Conservation (phyloP, 2,888 invertebrate genomes). For the Epinotia nisella region DNA sequence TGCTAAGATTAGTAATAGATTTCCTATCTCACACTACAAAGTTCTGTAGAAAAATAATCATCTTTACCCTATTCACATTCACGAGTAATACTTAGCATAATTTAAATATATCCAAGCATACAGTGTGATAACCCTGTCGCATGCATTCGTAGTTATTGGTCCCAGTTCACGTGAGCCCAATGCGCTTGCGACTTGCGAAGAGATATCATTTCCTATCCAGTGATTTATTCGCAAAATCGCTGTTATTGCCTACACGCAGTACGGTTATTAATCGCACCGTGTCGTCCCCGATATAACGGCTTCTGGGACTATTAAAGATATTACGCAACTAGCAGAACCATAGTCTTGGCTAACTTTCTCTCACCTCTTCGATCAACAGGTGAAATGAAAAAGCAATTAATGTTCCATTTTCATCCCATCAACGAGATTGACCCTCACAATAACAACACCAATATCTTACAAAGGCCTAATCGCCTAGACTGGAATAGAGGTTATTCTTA, state of each 20-base stretch:
- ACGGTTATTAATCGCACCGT: constrained; percentile 33
- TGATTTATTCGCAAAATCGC: constrained; percentile 39
- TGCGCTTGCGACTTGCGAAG: constrained; percentile 41
- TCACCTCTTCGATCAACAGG: background rate
- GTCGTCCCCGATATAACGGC: constrained; percentile 7
- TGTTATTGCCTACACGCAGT: constrained; percentile 36
- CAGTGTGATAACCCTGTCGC: constrained; percentile 26
- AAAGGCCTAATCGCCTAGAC: no score
- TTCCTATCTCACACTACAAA: no score
- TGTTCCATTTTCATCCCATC: background rate
- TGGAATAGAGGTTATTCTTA: no score
- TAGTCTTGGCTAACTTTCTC: constrained; percentile 11
- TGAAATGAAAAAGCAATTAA: background rate
- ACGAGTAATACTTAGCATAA: background rate
- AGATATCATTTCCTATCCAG: constrained; percentile 42
- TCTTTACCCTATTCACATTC: background rate
- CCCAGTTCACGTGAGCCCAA: constrained; percentile 37
- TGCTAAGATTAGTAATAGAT: no score
- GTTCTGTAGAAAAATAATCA: background rate
- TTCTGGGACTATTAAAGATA: constrained; percentile 27
- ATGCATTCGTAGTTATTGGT: constrained; percentile 32
- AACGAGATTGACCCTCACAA: background rate
- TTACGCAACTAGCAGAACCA: constrained; percentile 10
- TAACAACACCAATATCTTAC: no score
- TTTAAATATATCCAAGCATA: background rate